Percentiles rank a stretch among this genome's conserved stretches.
Evolutionary conservation across 1,140 invertebrate genomes (phyloP).

Genomic region (Philotrypesis tridentata): DNA sequence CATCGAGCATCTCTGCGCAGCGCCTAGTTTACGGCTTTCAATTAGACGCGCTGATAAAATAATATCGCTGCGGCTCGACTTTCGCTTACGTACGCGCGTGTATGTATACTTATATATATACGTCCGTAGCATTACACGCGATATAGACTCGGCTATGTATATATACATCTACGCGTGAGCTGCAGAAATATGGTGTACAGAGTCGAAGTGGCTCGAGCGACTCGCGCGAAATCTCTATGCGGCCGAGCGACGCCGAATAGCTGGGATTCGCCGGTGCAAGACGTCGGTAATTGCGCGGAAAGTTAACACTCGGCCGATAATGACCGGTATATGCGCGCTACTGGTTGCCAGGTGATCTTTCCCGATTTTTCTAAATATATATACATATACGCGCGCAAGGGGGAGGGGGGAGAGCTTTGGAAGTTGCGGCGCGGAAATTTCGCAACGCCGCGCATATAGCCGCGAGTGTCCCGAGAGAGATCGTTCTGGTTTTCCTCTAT

Average conservation of each 20-base stretch:
- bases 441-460: no score
- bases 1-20: neutral
- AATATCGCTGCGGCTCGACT: neutral
- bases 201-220: neutral
- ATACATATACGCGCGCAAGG: no score
- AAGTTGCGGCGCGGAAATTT: neutral
- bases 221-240: neutral
- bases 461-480: neutral
- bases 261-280: neutral
- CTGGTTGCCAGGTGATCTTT: neutral
- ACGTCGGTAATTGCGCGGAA: neutral
- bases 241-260: neutral
- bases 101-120: no score
- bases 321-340: neutral
- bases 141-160: no score
- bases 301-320: neutral
- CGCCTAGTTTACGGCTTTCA: neutral
- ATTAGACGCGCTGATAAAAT: slow-evolving; percentile 12
- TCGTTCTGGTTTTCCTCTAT: no score
- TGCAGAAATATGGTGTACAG: neutral
- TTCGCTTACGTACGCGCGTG: neutral
- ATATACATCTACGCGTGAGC: no score
- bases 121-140: no score
- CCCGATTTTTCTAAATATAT: neutral
- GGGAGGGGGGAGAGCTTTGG: no score